phyloP scores from a whole-genome alignment of 2,113 vertebrate genomes.

The Meles meles region DNA sequence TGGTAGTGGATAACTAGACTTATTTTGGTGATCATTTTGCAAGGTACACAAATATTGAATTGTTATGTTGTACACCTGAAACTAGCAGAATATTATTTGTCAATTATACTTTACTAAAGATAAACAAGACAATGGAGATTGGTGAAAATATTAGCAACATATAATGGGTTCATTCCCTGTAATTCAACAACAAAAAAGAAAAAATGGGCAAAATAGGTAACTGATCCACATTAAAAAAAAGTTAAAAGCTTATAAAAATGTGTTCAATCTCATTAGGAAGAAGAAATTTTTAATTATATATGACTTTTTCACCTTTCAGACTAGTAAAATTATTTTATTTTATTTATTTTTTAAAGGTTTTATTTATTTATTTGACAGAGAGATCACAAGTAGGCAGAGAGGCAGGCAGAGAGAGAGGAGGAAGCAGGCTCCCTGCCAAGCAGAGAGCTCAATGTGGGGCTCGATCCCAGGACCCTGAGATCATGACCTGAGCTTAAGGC shows the following conservation, averaged over 20 bases:
- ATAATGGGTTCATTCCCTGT: not conserved
- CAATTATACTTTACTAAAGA: not conserved
- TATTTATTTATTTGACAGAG: too few species aligned
- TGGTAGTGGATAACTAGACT: not conserved
- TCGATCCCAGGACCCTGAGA: too few species aligned
- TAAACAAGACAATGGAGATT: not conserved
- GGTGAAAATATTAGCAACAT: not conserved
- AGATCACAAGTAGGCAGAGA: too few species aligned
- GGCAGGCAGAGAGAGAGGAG: too few species aligned
- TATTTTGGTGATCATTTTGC: not conserved
- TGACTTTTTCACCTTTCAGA: not conserved
- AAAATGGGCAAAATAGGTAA: not conserved
- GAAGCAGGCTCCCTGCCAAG: too few species aligned
- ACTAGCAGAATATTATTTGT: not conserved
- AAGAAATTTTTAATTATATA: not conserved
- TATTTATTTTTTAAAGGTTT: too few species aligned
- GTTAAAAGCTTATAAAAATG: conserved; percentile 18
- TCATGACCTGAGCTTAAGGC: too few species aligned
- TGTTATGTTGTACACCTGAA: not conserved
- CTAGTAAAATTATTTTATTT: not conserved
- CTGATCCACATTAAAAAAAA: not conserved
- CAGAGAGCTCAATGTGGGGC: too few species aligned
- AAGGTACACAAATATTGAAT: not conserved
- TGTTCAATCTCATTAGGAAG: not conserved
- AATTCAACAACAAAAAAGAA: not conserved